Evolutionary conservation across 2,888 invertebrate species (phyloP), one percentile per base, ranked within the genome.

Genomic region (Petrolisthes manimaculis): DNA sequence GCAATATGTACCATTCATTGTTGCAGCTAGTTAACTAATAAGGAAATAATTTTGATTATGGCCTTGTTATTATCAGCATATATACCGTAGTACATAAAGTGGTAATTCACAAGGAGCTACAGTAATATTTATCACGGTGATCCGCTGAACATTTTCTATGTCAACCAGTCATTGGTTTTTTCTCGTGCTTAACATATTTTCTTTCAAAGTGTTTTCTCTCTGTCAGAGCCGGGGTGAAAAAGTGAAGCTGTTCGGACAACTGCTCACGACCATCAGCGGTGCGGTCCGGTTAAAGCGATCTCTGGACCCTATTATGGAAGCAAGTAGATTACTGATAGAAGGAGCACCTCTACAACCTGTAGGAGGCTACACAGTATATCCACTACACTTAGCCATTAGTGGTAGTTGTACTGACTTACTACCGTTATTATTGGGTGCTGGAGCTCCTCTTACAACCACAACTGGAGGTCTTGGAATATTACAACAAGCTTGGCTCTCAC

Each of bases 301-400:
- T 61, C 61, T 61, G 61, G 12, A 18, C 9, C 12, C 18, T 61
- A 3, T 61, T 14, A 9, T 67, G 51, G n/a, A 82, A 69, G 69
- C 69, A 14, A 51, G 37, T 4, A 14, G 18, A 0, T 69, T 82
- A 5, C 18, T 82, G 14, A 18, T 18, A 3, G 18, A 24, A 24
- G 84, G 84, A 77, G 56, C 84, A 9, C 84, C 84, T 18, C 24
- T 84, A 24, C 37, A 56, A n/a, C 84, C 84, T 5, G 6, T 51
- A 24, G 84, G 77, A 77, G 77, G 84, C 14, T 74, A 84, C 75
- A 56, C 37, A 5, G 84, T 61, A 3, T 14, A 24, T 5, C 74
- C 74, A 8, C 61, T 84, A 8, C 84, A 84, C 77, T 37, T 84
- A 21, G 77, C 84, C 21, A 84, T 84, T 56, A 55, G 56, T 4